phyloP scores from a whole-genome alignment of 2,888 invertebrate genomes.

The Cerastoderma edule region DNA sequence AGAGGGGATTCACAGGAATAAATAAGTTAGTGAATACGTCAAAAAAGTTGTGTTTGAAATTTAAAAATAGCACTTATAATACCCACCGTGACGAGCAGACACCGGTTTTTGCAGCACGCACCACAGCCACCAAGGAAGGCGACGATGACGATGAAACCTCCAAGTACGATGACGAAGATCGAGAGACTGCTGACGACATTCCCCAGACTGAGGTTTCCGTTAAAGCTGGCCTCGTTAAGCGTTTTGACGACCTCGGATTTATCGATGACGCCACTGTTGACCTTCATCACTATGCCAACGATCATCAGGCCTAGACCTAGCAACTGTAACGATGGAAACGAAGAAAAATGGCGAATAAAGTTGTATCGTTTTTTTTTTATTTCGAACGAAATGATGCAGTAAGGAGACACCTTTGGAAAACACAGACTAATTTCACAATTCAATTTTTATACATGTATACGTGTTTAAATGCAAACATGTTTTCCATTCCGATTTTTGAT shows the following conservation, averaged over 20 bases:
- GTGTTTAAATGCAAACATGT: too few species aligned
- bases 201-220: conserved; percentile 42
- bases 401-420: too few species aligned
- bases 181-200: conserved; percentile 50
- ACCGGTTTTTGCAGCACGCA: conserved; percentile 59
- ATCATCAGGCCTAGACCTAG: conserved; percentile 58
- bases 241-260: conserved; percentile 39
- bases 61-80: too few species aligned
- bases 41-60: too few species aligned
- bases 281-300: conserved; percentile 56
- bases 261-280: conserved; percentile 40
- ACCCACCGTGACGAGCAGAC: conserved; percentile 56
- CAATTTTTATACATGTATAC: too few species aligned
- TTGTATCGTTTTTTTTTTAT: too few species aligned
- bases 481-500: too few species aligned
- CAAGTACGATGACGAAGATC: conserved; percentile 54
- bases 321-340: conserved; percentile 40
- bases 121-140: conserved; percentile 55
- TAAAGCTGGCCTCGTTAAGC: conserved; percentile 52
- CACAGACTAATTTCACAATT: too few species aligned
- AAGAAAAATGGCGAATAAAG: too few species aligned
- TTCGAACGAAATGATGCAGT: too few species aligned
- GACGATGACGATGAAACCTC: conserved; percentile 51
- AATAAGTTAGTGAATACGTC: too few species aligned
- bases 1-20: too few species aligned